A percentile compares a stretch with the other conserved stretches of the same genome.
These are phyloP conservation scores for Pseudopleuronectes americanus DNA, from an alignment of 2,797 vertebrate species.

Conservation along the genomic window DNA sequence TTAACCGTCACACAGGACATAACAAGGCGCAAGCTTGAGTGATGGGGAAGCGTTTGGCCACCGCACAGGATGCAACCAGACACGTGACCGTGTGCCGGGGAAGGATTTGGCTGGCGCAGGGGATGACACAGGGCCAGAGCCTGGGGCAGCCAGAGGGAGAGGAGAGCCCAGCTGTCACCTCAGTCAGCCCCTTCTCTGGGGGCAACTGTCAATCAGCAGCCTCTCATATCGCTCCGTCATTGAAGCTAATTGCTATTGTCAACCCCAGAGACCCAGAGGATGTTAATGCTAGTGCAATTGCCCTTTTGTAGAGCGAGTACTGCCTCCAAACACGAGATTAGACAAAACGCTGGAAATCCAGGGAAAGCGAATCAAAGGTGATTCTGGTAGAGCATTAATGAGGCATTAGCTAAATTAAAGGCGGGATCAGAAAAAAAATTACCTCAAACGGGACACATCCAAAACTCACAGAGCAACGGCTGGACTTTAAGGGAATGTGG, in stretches of 20 bases:
- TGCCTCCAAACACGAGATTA: slow-evolving; percentile 78
- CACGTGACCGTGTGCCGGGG: slow-evolving; percentile 70
- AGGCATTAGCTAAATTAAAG: slow-evolving; percentile 77
- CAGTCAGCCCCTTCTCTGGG: slow-evolving; percentile 80
- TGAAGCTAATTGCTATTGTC: slow-evolving; percentile 85
- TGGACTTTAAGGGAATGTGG: slow-evolving; percentile 58
- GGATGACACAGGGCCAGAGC: slow-evolving; percentile 82
- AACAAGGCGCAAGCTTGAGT: slow-evolving; percentile 74
- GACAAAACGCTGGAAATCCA: slow-evolving; percentile 62
- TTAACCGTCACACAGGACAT: slow-evolving; percentile 74
- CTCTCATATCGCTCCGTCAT: slow-evolving; percentile 79
- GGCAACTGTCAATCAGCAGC: slow-evolving; percentile 82
- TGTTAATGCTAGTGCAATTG: slow-evolving; percentile 75
- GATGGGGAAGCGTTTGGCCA: slow-evolving; percentile 78
- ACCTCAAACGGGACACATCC: slow-evolving; percentile 55
- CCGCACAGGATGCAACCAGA: slow-evolving; percentile 73
- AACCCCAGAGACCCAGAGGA: slow-evolving; percentile 79
- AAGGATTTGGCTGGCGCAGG: slow-evolving; percentile 73
- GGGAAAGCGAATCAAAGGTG: slow-evolving; percentile 75
- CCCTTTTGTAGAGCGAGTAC: slow-evolving; percentile 78
- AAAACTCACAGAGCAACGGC: slow-evolving; percentile 53
- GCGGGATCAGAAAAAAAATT: slow-evolving; percentile 69
- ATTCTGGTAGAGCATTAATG: slow-evolving; percentile 70
- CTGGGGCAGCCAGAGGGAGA: slow-evolving; percentile 77
- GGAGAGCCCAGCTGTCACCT: slow-evolving; percentile 83